Percentiles rank a stretch among this genome's conserved stretches.
Evolutionary conservation across 2,888 invertebrate species (phyloP).

Genomic region (Caenorhabditis sp.): DNA sequence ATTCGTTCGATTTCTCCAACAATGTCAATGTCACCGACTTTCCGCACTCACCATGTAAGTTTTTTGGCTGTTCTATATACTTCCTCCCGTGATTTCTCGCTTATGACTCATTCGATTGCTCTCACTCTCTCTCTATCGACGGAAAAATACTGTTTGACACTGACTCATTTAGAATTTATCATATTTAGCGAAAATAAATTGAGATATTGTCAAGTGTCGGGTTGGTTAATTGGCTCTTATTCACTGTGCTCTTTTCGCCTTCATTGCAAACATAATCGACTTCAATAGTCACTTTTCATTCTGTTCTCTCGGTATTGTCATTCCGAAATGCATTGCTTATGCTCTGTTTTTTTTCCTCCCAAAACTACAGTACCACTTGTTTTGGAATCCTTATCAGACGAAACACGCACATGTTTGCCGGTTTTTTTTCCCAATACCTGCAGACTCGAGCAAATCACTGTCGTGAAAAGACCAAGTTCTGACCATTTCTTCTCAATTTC

Average conservation of each 20-base stretch:
- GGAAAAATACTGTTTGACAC: conserved; percentile 28
- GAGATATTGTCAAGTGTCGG: not conserved
- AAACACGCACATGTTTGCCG: not conserved
- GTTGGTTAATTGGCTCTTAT: conserved; percentile 8
- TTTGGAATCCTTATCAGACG: not conserved
- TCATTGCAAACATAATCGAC: not conserved
- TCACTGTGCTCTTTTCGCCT: not conserved
- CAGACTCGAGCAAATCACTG: conserved; percentile 11
- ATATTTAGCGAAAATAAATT: not conserved
- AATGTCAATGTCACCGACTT: conserved; percentile 71
- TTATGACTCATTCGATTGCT: conserved; percentile 38
- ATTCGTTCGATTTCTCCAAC: conserved; percentile 79
- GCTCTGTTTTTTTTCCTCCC: not conserved
- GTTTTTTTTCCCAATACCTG: conserved; percentile 13
- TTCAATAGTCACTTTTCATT: not conserved
- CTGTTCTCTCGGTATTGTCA: not conserved
- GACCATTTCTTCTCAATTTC: conserved; percentile 55
- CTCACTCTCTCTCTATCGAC: conserved; percentile 15
- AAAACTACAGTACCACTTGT: not conserved
- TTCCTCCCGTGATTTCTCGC: conserved; percentile 1
- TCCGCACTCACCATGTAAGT: conserved; percentile 64
- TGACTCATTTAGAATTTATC: conserved; percentile 33
- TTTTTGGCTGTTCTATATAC: not conserved
- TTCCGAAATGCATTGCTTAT: too few relatives aligned
- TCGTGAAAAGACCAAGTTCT: conserved; percentile 52